Conservation (phyloP, 2,888 invertebrate genomes). For the Ectemnius cavifrons region DNA sequence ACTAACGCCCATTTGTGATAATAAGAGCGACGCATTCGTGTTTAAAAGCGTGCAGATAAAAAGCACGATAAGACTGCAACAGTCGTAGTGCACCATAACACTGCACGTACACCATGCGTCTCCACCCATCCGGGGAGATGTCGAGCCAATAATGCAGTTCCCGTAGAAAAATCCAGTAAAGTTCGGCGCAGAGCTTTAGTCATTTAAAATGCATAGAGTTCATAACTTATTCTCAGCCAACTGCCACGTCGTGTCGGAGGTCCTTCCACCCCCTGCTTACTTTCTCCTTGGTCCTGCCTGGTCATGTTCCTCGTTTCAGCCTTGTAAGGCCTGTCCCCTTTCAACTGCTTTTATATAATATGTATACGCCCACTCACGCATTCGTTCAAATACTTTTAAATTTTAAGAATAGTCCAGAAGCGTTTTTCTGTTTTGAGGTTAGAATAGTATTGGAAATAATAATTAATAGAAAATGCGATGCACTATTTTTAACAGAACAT, state of each 20-base stretch:
- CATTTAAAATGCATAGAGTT: conserved; percentile 76
- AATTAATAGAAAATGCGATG: too few species aligned
- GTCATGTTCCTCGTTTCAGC: conserved; percentile 42
- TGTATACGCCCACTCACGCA: not conserved
- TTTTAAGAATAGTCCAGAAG: too few species aligned
- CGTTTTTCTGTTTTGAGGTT: too few species aligned
- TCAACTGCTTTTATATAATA: not conserved
- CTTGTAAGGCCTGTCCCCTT: conserved; percentile 24
- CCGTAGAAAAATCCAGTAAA: conserved; percentile 65
- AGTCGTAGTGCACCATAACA: conserved; percentile 38
- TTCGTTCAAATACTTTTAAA: not conserved
- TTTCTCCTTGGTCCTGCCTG: conserved; percentile 7
- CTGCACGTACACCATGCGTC: conserved; percentile 40
- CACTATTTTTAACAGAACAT: too few species aligned
- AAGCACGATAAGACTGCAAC: conserved; percentile 32
- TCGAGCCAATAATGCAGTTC: conserved; percentile 73
- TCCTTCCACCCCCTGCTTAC: conserved; percentile 33
- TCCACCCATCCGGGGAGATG: conserved; percentile 57
- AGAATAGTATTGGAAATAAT: too few species aligned
- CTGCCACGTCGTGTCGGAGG: conserved; percentile 46
- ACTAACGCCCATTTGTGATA: too few species aligned
- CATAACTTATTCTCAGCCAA: conserved; percentile 72
- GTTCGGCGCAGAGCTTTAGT: conserved; percentile 72
- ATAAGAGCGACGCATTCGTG: too few species aligned
- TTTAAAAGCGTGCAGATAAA: conserved; percentile 31